Evolutionary conservation across 2,888 invertebrate species (phyloP), one percentile per base, ranked within the genome.

Genomic region (Fragum sueziense): DNA sequence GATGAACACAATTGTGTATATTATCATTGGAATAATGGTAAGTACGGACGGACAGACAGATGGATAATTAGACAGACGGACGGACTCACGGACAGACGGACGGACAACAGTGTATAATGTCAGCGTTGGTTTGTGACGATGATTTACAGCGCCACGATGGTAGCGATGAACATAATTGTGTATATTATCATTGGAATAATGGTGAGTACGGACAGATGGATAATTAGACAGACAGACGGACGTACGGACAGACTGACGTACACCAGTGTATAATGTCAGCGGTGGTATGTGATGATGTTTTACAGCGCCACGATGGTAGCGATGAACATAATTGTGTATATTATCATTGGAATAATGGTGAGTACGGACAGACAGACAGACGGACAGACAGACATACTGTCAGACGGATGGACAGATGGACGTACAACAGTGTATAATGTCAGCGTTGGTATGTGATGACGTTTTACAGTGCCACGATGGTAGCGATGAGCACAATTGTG

Each of bases 401-500:
- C n/a, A n/a, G n/a, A n/a, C n/a, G n/a, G n/a, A n/a, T n/a, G n/a
- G n/a, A n/a, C n/a, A n/a, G n/a, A n/a, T n/a, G n/a, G n/a, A n/a
- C n/a, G n/a, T n/a, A n/a, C 74, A 71, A 57, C 89, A 89, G 76
- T 90, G 90, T 74, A 84, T 89, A 31, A 82, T 80, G 2, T 59
- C 69, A 29, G 47, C 17, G 7, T 70, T 85, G 29, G 73, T 80
- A 29, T 90, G 90, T 86, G 89, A 90, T 71, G 70, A 82, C 57
- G 76, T 54, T 1, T 77, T 90, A n/a, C 87, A 90, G 41, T 90
- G 90, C 47, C 89, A 90, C 70, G 90, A 90, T 73, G 90, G 90
- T 34, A 86, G 85, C 74, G 90, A 90, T 76, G 90, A 90, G 76
- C 75, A 82, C 27, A 69, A 82, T 65, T 89, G 89, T 54, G 59